Evolutionary conservation across 2,113 vertebrate genomes (phyloP), one percentile per base, ranked within the genome.

Genomic region (Thymallus thymallus): DNA sequence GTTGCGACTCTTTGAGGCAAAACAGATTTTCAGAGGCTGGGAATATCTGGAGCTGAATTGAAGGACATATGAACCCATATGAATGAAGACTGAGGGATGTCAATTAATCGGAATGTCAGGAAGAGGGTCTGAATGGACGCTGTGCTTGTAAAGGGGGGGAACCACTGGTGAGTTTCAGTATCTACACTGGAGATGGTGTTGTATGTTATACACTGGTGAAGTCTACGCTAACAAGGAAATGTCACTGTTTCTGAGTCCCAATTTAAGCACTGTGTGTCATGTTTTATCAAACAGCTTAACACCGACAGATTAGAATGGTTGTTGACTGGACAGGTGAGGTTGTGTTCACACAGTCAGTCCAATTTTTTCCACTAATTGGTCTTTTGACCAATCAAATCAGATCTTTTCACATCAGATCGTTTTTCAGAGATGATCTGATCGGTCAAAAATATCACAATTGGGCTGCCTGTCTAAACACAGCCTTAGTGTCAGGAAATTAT

Each of bases 1-100:
- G 72, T 77, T 51, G 79, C 90, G 72, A 82, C 85, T 88, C 83
- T 79, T 84, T 77, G 0, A 1, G 84, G 81, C 86, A 81, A 86
- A 81, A 88, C 48, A 79, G 80, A 82, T 85, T 78, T 85, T 77
- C 83, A 80, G 77, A 85, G 87, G 76, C 80, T 75, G 73, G 76
- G 74, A 80, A 67, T 51, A 74, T 75, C 71, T 74, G 81, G 76
- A 85, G 72, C 76, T 76, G 76, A 65, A 64, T 80, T 82, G 89
- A 88, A 86, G 84, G 90, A 91, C 85, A 79, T 88, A 80, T n/a
- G 35, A 41, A 41, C 9, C 35, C 7, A 2, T 41, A 41, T 41
- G 35, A 41, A 41, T 41, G 7, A 10, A 41, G 35, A 41, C 35
- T 41, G 9, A 10, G 10, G 35, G 35, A 41, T 9, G 10, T 41